Evolutionary conservation across 2,113 vertebrate genomes (phyloP), one percentile per base, ranked within the genome.

Genomic region (Pachyramphus minor): DNA sequence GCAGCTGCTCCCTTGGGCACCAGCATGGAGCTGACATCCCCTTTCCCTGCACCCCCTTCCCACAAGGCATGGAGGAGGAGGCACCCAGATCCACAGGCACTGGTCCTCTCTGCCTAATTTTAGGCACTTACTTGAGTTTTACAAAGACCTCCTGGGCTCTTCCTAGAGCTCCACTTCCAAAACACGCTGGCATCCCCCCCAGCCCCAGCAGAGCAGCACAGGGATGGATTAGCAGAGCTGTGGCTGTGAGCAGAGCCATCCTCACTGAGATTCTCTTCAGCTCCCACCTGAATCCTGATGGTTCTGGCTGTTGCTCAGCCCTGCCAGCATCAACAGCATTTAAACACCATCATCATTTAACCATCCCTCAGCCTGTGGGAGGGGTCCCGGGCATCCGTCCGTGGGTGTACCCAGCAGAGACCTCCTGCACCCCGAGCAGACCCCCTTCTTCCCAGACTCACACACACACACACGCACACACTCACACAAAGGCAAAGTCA

Each of bases 231-330:
- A 44, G 44, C 35, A 64, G 64, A 24, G 28, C 30, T 6, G 45
- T 0, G 6, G n/a, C 55, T 21, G 2, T 1, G 21, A 77, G 60
- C 22, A 33, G 17, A 64, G 10, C 59, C 0, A 0, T 21, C 30
- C 45, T 56, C 7, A 2, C 52, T 52, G 24, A 30, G 25, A 33
- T 14, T 14, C 33, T 21, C 58, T 64, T 55, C 49, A 22, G 33
- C 52, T 87, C 69, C 69, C 42, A 28, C 47, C 44, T 2, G n/a
- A 88, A 53, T 47, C 44, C 42, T 5, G 60, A 37, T 0, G 25
- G 49, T n/a, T 92, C 42, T 1, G n/a, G 45, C 49, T 16, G 41
- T 25, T 39, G 52, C 55, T 75, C 55, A 87, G 71, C 62, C 67
- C 55, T 58, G 89, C 66, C 12, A 24, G 35, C 79, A 60, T 6